Conservation (phyloP, 2,888 invertebrate genomes). For the Subacronicta megacephala region DNA sequence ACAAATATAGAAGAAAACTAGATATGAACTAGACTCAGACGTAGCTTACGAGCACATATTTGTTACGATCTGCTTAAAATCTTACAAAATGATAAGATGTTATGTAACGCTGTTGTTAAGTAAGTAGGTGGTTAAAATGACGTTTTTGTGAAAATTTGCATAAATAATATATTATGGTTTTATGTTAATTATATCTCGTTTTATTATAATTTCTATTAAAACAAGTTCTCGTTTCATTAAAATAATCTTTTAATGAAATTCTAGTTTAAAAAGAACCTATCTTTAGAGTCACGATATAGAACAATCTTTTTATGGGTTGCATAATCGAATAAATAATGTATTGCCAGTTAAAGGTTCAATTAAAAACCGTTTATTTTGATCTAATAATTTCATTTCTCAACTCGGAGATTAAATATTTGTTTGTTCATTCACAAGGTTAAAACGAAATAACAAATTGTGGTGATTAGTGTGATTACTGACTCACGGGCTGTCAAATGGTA, state of each 20-base stretch:
- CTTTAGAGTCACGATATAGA: neutral
- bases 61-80: constrained; percentile 15
- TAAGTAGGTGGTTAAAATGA: constrained; percentile 30
- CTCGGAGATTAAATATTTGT: constrained; percentile 45
- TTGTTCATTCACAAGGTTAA: constrained; percentile 51
- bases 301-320: constrained; percentile 22
- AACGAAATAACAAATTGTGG: constrained; percentile 44
- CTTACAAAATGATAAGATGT: constrained; percentile 20
- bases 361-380: constrained; percentile 57
- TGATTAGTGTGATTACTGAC: constrained; percentile 54
- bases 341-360: constrained; percentile 43
- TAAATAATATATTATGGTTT: constrained; percentile 51
- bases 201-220: constrained; percentile 42
- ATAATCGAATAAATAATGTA: constrained; percentile 14
- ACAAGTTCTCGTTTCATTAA: constrained; percentile 26
- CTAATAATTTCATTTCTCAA: constrained; percentile 56
- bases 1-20: neutral
- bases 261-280: neutral
- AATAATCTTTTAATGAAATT: constrained; percentile 8
- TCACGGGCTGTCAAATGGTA: constrained; percentile 52
- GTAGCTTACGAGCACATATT: constrained; percentile 14
- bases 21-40: constrained; percentile 13
- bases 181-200: constrained; percentile 43
- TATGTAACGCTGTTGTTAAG: constrained; percentile 21
- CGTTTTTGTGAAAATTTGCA: constrained; percentile 34